phyloP scores from a whole-genome alignment of 2,888 invertebrate genomes.

The Eristalis pertinax region DNA sequence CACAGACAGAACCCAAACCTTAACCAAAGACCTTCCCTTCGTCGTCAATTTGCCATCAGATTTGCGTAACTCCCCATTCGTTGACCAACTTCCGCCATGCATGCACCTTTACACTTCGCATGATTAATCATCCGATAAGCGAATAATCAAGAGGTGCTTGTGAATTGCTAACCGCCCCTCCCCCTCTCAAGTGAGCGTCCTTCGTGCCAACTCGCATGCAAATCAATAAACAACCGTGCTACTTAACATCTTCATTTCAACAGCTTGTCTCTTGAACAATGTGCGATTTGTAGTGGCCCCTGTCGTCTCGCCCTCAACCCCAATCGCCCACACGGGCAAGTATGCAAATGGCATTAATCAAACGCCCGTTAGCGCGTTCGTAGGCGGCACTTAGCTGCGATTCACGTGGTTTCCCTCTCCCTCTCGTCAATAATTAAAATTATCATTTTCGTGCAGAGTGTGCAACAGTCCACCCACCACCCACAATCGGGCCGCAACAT shows the following conservation, averaged over 20 bases:
- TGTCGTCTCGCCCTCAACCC: neutral
- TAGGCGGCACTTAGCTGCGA: conserved; percentile 56
- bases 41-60: no score
- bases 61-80: no score
- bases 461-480: conserved; percentile 39
- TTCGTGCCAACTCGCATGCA: conserved; percentile 24
- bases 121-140: neutral
- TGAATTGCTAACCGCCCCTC: neutral
- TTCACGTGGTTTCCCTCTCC: conserved; percentile 8
- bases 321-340: conserved; percentile 34
- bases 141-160: neutral
- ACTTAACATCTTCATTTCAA: conserved; percentile 64
- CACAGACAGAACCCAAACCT: no score
- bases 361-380: conserved; percentile 64
- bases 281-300: neutral
- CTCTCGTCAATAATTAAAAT: conserved; percentile 60
- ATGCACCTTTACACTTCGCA: neutral
- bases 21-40: no score
- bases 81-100: neutral
- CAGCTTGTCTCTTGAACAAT: conserved; percentile 31
- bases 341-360: conserved; percentile 69
- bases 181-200: conserved; percentile 11
- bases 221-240: conserved; percentile 45
- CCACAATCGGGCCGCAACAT: conserved; percentile 33
- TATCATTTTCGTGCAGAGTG: conserved; percentile 64